Evolutionary conservation across 2,888 invertebrate genomes (phyloP).

Genomic region (Cheilosia scutellata): DNA sequence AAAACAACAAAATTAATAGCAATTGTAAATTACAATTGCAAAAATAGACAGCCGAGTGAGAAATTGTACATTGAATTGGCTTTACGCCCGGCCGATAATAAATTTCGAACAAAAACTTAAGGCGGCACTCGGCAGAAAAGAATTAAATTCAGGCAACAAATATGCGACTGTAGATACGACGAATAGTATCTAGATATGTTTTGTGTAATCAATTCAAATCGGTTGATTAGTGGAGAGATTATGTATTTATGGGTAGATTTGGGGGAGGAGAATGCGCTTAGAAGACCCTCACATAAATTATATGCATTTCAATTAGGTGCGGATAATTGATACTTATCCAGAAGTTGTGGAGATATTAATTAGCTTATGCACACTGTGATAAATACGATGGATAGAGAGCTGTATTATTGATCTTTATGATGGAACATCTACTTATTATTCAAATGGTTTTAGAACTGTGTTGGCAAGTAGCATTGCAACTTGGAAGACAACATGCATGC

Average conservation of each 20-base stretch:
- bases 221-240: conserved; percentile 56
- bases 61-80: conserved; percentile 72
- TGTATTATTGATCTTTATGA: conserved; percentile 38
- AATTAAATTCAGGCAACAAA: conserved; percentile 46
- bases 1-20: conserved; percentile 67
- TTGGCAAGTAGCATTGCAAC: not conserved
- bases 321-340: conserved; percentile 47
- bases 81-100: conserved; percentile 66
- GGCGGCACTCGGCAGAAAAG: conserved; percentile 21
- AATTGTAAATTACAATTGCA: conserved; percentile 75
- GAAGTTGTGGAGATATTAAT: conserved; percentile 46
- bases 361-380: conserved; percentile 39
- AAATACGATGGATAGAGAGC: conserved; percentile 27
- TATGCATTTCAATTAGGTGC: conserved; percentile 60
- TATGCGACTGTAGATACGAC: not conserved
- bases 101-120: conserved; percentile 50
- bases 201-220: conserved; percentile 69
- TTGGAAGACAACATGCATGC: too few relatives aligned
- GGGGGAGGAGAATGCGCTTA: conserved; percentile 15
- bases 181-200: conserved; percentile 24
- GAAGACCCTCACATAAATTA: conserved; percentile 46
- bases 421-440: not conserved
- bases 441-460: not conserved
- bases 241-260: conserved; percentile 63
- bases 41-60: conserved; percentile 70